A percentile compares a stretch with the other conserved stretches of the same genome.
Evolutionary conservation across 2,797 vertebrate genomes (phyloP).

Genomic region (Lerista edwardsae): DNA sequence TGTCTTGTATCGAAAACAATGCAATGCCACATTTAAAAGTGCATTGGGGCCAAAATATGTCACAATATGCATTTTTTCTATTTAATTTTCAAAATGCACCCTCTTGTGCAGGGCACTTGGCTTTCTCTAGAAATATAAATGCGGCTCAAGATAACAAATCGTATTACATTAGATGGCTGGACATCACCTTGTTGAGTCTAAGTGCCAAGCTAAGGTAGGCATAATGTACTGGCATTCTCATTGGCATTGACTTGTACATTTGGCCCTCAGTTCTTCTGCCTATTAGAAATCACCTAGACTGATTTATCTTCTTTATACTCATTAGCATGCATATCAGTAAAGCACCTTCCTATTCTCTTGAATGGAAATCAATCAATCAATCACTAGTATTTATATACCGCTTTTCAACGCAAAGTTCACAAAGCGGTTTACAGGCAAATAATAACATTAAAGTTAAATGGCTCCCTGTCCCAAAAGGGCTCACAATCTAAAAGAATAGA

Average conservation of each 20-base stretch:
- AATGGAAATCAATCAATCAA: no score
- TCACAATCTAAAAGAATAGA: no score
- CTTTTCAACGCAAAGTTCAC: no score
- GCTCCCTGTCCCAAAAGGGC: no score
- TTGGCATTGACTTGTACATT: constrained; percentile 45
- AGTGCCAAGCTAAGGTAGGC: constrained; percentile 28
- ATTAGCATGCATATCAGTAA: background rate
- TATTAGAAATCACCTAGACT: background rate
- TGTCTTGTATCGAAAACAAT: constrained; percentile 57
- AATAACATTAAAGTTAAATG: no score
- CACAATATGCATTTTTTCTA: constrained; percentile 17
- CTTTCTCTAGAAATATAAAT: constrained; percentile 58
- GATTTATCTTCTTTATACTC: background rate
- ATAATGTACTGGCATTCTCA: constrained; percentile 32
- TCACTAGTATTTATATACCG: no score
- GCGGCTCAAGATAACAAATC: constrained; percentile 26
- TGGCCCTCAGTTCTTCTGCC: background rate
- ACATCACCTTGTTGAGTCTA: constrained; percentile 40
- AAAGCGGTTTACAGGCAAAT: no score
- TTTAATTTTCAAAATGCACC: constrained; percentile 60
- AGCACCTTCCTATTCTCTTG: background rate
- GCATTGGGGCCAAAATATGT: constrained; percentile 39
- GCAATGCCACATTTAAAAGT: constrained; percentile 54
- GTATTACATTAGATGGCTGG: constrained; percentile 39
- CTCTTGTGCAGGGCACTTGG: constrained; percentile 40